phyloP scores from a whole-genome alignment of 1,140 invertebrate species.

The Sarcophaga peregrina region DNA sequence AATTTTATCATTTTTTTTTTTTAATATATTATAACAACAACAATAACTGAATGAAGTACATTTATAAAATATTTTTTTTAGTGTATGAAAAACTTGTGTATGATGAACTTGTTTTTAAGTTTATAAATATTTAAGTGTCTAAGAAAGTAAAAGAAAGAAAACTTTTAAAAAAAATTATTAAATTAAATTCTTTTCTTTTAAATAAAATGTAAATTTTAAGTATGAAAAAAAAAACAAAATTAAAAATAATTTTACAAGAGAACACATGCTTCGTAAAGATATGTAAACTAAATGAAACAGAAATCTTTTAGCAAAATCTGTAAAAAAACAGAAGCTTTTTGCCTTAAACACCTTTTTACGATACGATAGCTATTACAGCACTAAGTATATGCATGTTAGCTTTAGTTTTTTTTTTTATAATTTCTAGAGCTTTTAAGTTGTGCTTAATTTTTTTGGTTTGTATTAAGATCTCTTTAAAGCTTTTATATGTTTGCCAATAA shows the following conservation, averaged over 20 bases:
- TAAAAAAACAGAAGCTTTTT: neutral
- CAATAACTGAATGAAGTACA: neutral
- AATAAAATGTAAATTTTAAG: constrained; percentile 14
- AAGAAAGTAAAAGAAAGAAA: neutral
- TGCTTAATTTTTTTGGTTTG: neutral
- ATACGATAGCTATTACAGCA: neutral
- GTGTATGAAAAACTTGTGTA: neutral
- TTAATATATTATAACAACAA: neutral
- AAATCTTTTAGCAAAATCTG: neutral
- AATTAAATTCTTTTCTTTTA: neutral
- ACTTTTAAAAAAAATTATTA: neutral
- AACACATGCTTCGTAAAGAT: constrained; percentile 1
- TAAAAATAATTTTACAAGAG: neutral
- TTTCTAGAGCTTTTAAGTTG: neutral
- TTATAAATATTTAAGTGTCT: constrained; percentile 18
- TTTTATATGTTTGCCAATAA: neutral
- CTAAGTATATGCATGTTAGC: constrained; percentile 4
- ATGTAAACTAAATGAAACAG: neutral
- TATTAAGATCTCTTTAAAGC: neutral
- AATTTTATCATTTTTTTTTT: too few relatives aligned
- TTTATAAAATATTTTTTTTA: too few relatives aligned
- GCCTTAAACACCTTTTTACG: neutral
- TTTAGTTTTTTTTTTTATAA: neutral
- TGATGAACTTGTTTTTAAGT: neutral
- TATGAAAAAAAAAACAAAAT: neutral